Conservation (phyloP, 1,140 invertebrate genomes). For the Drosophila pachea region DNA sequence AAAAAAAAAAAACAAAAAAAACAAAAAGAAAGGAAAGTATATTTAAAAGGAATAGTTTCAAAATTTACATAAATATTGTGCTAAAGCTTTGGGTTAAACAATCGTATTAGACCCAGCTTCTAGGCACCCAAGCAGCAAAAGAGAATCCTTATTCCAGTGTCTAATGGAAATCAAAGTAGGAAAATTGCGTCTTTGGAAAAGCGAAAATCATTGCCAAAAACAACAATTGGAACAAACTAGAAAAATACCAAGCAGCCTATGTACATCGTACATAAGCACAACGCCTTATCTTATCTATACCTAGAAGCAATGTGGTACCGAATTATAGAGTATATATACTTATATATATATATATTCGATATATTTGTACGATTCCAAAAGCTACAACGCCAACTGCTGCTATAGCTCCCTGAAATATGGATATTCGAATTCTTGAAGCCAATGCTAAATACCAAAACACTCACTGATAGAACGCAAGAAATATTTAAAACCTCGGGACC, state of each 20-base stretch:
- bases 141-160: background rate
- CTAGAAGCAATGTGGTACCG: constrained; percentile 25
- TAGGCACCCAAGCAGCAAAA: constrained; percentile 24
- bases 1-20: constrained; percentile 54
- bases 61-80: constrained; percentile 69
- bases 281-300: constrained; percentile 49
- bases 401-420: constrained; percentile 35
- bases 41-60: constrained; percentile 35
- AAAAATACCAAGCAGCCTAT: constrained; percentile 28
- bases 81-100: constrained; percentile 63
- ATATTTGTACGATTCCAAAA: constrained; percentile 5
- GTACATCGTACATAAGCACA: constrained; percentile 47
- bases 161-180: constrained; percentile 31
- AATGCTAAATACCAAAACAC: constrained; percentile 7
- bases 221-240: constrained; percentile 30
- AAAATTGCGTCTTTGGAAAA: constrained; percentile 31
- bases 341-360: constrained; percentile 15
- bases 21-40: constrained; percentile 20
- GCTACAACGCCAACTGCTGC: constrained; percentile 36
- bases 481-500: constrained; percentile 76
- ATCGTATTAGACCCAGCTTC: constrained; percentile 4
- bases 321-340: constrained; percentile 5
- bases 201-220: constrained; percentile 54
- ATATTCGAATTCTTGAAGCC: constrained; percentile 40
- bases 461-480: constrained; percentile 41